Evolutionary conservation across 2,888 invertebrate species (phyloP).

Genomic region (Loripinus fragilis): DNA sequence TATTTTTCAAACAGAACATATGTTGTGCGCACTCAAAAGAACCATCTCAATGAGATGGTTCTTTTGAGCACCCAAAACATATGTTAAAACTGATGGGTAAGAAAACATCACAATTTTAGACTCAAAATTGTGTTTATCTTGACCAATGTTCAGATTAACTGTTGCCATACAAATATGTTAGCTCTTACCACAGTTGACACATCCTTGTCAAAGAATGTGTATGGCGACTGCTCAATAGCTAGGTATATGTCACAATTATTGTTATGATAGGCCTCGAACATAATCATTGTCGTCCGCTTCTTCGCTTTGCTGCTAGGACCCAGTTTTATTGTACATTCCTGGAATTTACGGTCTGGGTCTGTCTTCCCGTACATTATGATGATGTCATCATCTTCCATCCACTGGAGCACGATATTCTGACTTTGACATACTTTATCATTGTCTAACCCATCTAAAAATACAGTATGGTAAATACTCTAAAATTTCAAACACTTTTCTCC

Average conservation of each 20-base stretch:
- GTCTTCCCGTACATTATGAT: constrained; percentile 45
- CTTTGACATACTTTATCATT: constrained; percentile 24
- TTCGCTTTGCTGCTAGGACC: constrained; percentile 37
- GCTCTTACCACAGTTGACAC: constrained; percentile 59
- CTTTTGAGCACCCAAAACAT: too few species aligned
- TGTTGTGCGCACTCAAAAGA: too few species aligned
- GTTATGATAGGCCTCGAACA: constrained; percentile 59
- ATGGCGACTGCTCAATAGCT: constrained; percentile 58
- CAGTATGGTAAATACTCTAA: too few species aligned
- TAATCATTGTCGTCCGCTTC: constrained; percentile 41
- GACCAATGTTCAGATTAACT: too few species aligned
- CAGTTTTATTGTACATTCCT: constrained; percentile 46
- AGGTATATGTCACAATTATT: constrained; percentile 59
- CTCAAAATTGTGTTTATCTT: too few species aligned
- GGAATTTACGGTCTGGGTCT: constrained; percentile 7
- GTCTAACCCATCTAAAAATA: constrained; percentile 38
- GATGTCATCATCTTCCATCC: constrained; percentile 43
- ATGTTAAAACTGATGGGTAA: too few species aligned
- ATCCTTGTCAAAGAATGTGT: constrained; percentile 55
- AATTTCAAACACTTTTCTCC: too few species aligned
- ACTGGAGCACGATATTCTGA: constrained; percentile 26
- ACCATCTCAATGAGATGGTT: too few species aligned
- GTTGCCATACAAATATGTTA: too few species aligned
- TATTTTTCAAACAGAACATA: too few species aligned
- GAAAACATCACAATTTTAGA: too few species aligned